Evolutionary conservation across 2,888 invertebrate species (phyloP), one percentile per base, ranked within the genome.

Genomic region (Syrphus vitripennis): DNA sequence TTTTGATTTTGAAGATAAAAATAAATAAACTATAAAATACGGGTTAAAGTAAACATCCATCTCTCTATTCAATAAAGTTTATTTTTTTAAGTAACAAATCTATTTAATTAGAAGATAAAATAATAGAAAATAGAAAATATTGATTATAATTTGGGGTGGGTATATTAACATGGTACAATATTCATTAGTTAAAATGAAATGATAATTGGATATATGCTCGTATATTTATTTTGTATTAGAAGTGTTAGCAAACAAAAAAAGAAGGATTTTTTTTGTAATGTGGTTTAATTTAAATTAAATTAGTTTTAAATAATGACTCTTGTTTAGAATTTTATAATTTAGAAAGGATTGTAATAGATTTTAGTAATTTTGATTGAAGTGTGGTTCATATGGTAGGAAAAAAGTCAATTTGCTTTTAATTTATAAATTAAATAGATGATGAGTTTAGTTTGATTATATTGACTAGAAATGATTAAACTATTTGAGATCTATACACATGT

Each of bases 1-100:
- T 21, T 74, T 74, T 34, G 34, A 34, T 67, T 50, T 34, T 50
- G 21, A 67, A 67, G 48, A 67, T 67, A 50, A 34, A 67, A 34
- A 67, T 67, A 50, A 34, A 50, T 67, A 65, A 42, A 16, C 10
- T 29, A 31, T 48, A 14, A 31, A 50, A 50, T 31, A 34, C 31
- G 65, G 29, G 45, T 65, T 26, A 10, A 7, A 19, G 45, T 29
- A 45, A 42, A 29, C 2, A 40, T n/a, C 3, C 59, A 10, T 19
- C 16, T 4, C 24, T 24, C 10, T n/a, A n/a, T n/a, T n/a, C 4
- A 37, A 9, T 9, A 2, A 6, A 57, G 19, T 21, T 14, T n/a
- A 12, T 12, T 26, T 40, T 4, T 61, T 50, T 14, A 4, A 31
- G 3, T 19, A 42, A 2, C 5, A 9, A 19, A 14, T 59, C 12